These are phyloP conservation scores for Eueides isabella DNA, from an alignment of 1,140 invertebrate species.

Conservation along the genomic window DNA sequence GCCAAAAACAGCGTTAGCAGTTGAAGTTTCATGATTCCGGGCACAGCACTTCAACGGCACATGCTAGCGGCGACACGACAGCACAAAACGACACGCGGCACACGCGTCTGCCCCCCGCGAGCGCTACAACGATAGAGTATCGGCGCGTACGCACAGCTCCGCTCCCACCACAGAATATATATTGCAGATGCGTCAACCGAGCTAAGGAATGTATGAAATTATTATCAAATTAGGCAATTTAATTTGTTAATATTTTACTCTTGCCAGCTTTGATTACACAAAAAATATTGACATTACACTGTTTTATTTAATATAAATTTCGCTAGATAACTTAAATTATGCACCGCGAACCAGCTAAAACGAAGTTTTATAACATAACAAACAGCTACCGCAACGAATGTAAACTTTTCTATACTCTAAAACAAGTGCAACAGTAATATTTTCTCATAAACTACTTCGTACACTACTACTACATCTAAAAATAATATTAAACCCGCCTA, in stretches of 20 bases:
- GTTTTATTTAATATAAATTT: background rate
- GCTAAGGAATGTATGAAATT: background rate
- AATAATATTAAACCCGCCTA: too few species aligned
- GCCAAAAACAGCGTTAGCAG: slow-evolving; percentile 48
- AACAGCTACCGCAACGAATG: background rate
- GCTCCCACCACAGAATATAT: slow-evolving; percentile 44
- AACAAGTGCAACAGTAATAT: background rate
- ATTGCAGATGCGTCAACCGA: slow-evolving; percentile 33
- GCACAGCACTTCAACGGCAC: slow-evolving; percentile 56
- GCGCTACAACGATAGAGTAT: slow-evolving; percentile 58
- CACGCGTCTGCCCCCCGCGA: slow-evolving; percentile 56
- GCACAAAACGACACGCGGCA: slow-evolving; percentile 20
- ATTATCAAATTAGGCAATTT: too few species aligned
- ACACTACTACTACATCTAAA: too few species aligned
- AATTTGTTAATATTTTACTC: too few species aligned
- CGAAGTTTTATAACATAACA: background rate
- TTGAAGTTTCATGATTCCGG: slow-evolving; percentile 55
- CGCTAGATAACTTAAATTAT: background rate
- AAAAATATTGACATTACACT: too few species aligned
- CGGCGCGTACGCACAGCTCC: slow-evolving; percentile 54
- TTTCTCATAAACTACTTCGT: too few species aligned
- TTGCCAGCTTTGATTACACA: too few species aligned
- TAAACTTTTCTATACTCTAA: background rate
- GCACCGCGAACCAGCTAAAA: background rate
- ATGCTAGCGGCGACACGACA: slow-evolving; percentile 59